These are phyloP conservation scores for Callipepla californica DNA, from an alignment of 2,113 vertebrate species.

Conservation along the genomic window DNA sequence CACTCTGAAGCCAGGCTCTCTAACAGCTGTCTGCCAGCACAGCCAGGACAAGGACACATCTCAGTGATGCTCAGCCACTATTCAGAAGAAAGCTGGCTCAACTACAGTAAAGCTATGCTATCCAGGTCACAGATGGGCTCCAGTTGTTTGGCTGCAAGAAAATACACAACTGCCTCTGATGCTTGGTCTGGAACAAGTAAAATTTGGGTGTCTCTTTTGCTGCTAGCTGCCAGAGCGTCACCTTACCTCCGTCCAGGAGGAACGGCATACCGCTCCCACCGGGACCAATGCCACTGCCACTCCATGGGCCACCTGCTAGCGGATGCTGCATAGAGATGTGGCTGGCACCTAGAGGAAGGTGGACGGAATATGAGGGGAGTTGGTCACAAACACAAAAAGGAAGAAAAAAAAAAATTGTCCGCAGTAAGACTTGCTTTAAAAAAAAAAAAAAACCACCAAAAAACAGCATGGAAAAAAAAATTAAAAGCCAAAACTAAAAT, in stretches of 20 bases:
- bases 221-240: constrained; percentile 61
- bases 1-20: not conserved
- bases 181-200: not conserved
- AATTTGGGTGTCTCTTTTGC: constrained; percentile 14
- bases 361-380: constrained; percentile 63
- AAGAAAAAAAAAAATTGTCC: not conserved
- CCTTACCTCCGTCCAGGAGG: constrained; percentile 81
- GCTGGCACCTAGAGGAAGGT: constrained; percentile 79
- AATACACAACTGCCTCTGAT: not conserved
- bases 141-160: not conserved
- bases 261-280: constrained; percentile 72
- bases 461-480: not conserved
- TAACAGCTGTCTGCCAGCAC: not conserved
- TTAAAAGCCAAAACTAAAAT: not conserved
- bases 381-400: constrained; percentile 20
- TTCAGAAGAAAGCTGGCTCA: too few relatives aligned
- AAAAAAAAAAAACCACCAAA: not conserved
- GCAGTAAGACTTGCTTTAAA: not conserved
- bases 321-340: constrained; percentile 70
- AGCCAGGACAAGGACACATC: not conserved
- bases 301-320: constrained; percentile 70
- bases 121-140: fast-evolving
- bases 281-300: constrained; percentile 74
- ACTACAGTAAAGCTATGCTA: too few relatives aligned
- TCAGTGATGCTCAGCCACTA: not conserved